These are phyloP conservation scores for Melanocharis versteri DNA, from an alignment of 2,113 vertebrate genomes.

Conservation along the genomic window DNA sequence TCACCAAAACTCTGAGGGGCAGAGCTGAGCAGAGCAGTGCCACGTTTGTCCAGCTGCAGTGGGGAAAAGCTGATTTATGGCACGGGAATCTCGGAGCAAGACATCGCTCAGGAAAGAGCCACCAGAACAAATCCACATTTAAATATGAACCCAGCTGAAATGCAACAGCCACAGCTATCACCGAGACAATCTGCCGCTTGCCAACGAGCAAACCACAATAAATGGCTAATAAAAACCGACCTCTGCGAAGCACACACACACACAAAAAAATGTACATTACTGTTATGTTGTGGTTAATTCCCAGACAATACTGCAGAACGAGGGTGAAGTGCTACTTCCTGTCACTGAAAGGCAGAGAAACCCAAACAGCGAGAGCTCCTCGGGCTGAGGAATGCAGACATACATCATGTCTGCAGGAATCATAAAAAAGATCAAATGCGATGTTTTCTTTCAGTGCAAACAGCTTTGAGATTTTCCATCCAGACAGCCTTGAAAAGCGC, in stretches of 20 bases:
- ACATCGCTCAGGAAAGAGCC: not conserved
- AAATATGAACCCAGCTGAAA: not conserved
- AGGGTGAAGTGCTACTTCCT: slow-evolving; percentile 63
- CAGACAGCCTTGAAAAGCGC: slow-evolving; percentile 66
- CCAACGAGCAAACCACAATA: slow-evolving; percentile 42
- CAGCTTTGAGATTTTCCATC: slow-evolving; percentile 72
- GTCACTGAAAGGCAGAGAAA: slow-evolving; percentile 36
- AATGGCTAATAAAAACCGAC: slow-evolving; percentile 57
- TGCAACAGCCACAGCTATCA: not conserved
- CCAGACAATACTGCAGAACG: slow-evolving; percentile 43
- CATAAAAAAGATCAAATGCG: slow-evolving; percentile 75
- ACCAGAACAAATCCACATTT: not conserved
- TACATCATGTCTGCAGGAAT: slow-evolving; percentile 70
- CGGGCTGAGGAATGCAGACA: slow-evolving; percentile 72
- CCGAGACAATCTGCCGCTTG: not conserved
- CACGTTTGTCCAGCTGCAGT: not conserved
- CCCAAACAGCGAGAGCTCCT: slow-evolving; percentile 62
- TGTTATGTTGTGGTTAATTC: slow-evolving; percentile 49
- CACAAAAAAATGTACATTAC: not conserved
- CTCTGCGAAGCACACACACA: not conserved
- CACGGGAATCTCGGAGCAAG: not conserved
- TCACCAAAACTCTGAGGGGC: not conserved
- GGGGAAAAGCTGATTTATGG: not conserved
- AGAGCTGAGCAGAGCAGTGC: not conserved
- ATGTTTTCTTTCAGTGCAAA: slow-evolving; percentile 72